These are phyloP conservation scores for Andrena minutula DNA, from an alignment of 2,888 invertebrate species.

Conservation along the genomic window DNA sequence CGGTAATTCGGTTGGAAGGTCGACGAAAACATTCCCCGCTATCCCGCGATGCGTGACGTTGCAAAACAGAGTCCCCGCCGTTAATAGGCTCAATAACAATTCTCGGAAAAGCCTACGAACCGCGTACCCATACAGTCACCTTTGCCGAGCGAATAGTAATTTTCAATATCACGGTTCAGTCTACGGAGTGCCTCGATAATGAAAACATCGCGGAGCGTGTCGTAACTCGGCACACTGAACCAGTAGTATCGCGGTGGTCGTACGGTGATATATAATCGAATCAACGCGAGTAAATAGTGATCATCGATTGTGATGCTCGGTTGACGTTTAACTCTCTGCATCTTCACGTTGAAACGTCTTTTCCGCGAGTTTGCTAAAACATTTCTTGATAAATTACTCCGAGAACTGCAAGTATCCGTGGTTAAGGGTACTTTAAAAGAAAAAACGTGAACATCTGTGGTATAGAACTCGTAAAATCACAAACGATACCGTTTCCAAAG, in stretches of 20 bases:
- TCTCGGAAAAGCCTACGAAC: not conserved
- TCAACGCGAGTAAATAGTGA: conserved; percentile 37
- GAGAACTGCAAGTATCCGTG: not conserved
- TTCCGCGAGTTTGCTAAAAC: not conserved
- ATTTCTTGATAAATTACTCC: not conserved
- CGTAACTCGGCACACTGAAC: conserved; percentile 50
- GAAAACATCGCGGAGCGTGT: not conserved
- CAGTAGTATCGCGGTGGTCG: conserved; percentile 47
- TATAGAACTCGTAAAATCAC: no score
- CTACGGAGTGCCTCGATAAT: not conserved
- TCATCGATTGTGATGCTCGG: conserved; percentile 33
- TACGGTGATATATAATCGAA: conserved; percentile 48
- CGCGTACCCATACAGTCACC: not conserved
- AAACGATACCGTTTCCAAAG: no score
- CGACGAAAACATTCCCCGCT: not conserved
- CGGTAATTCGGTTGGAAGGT: not conserved
- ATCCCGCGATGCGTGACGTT: not conserved
- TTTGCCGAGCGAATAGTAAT: not conserved
- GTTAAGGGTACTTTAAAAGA: not conserved
- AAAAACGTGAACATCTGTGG: no score
- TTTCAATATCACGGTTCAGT: not conserved
- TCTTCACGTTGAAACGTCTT: no score
- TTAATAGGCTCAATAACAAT: conserved; percentile 4
- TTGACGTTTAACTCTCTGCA: not conserved
- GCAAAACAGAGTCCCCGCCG: not conserved